Evolutionary conservation across 2,888 invertebrate genomes (phyloP), one percentile per base, ranked within the genome.

Genomic region (Ashinkailepas kermadecensis): DNA sequence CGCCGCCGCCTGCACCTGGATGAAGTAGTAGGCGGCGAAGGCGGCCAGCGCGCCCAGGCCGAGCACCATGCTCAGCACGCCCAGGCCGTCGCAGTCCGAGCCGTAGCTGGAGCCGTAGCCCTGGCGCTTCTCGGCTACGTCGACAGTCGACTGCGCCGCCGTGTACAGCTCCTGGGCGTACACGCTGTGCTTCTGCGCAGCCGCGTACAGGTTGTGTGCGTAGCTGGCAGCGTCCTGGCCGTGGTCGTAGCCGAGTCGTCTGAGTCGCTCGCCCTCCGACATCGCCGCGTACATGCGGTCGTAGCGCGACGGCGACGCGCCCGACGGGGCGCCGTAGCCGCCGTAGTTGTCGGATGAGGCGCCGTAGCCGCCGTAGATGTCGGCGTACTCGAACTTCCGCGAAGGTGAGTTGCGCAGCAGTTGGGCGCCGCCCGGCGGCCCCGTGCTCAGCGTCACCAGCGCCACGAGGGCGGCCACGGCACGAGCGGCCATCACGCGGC

Each of bases 31-130:
- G 56, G 21, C 18, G 54, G 9, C 74, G 10, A 74, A 56, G 21
- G 74, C 74, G n/a, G 74, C 74, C 74, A 74, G 56, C 54, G 74
- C 74, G 18, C 74, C 74, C 54, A 74, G 74, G 21, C 74, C 74
- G 6, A 74, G 56, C 21, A 74, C 9, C 74, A 74, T 15, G 21
- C 74, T 74, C 21, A 74, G 18, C 21, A 56, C 21, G 74, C 11
- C 74, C 74, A 74, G 56, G 21, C 18, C 21, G 56, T 56, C 56
- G 56, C 74, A 74, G 11, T 74, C 74, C 9, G 13, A 15, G 15
- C 54, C 70, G 54, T 74, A 74, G 74, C 74, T 39, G 39, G 39
- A 18, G 62, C 62, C 62, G 62, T 62, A 62, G 62, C 62, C 62
- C 7, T 39, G 39, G 18, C 62, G n/a, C n/a, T n/a, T 18, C 64